A percentile compares a stretch with the other conserved stretches of the same genome.
Evolutionary conservation across 2,797 vertebrate species (phyloP).

Genomic region (Crypturellus tataupa): DNA sequence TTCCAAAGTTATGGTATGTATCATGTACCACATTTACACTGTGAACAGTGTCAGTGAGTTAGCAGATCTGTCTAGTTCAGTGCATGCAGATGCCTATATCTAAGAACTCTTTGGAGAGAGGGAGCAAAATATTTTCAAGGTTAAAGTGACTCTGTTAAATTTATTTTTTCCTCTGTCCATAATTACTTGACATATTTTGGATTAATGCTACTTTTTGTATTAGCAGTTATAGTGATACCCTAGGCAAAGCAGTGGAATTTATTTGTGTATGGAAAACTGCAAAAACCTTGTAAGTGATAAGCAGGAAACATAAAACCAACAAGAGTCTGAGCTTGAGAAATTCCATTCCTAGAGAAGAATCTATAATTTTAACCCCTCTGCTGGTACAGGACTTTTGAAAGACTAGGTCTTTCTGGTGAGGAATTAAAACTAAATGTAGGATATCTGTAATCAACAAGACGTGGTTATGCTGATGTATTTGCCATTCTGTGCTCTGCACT

Average conservation of each 20-base stretch:
- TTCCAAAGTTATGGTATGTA: background rate
- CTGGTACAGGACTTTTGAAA: background rate
- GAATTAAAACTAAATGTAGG: background rate
- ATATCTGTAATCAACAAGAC: background rate
- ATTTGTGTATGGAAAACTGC: background rate
- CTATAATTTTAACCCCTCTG: background rate
- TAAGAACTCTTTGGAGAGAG: background rate
- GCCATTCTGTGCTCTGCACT: no score
- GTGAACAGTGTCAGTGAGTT: background rate
- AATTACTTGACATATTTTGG: background rate
- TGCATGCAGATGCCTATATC: background rate
- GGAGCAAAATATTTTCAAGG: background rate
- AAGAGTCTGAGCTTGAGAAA: background rate
- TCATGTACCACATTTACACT: background rate
- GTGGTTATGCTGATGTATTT: background rate
- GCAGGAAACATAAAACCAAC: background rate
- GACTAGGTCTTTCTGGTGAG: background rate
- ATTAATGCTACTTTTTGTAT: background rate
- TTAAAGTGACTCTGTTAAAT: background rate
- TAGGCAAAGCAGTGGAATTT: background rate
- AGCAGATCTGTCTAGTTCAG: background rate
- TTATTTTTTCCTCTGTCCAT: background rate
- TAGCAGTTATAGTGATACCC: background rate
- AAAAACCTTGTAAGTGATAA: no score
- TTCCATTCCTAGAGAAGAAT: background rate